Evolutionary conservation across 2,113 vertebrate species (phyloP), one percentile per base, ranked within the genome.

Genomic region (Hippocampus zosterae): DNA sequence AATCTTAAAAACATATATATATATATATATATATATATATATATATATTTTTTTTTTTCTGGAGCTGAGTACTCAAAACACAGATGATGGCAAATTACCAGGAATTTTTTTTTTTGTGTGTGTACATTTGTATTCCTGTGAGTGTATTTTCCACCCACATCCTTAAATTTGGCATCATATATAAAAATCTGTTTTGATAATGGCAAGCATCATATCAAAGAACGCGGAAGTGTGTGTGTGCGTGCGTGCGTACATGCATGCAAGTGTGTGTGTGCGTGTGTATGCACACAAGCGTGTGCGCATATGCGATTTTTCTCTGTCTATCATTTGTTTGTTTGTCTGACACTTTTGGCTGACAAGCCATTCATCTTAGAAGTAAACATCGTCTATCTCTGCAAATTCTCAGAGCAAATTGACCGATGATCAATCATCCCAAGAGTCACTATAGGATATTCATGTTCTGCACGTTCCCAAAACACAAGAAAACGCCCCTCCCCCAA

Each of bases 81-180:
- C 91, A 90, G 81, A 85, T 75, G 63, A 86, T 85, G 87, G 88
- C 88, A 91, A 89, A 90, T 91, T 91, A 89, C 87, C 90, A 91
- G 88, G 88, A 90, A 86, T 82, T 69, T 10, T 50, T 82, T 69
- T 10, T 50, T 63, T 74, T 71, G 78, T 77, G 15, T 55, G 44
- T 40, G 16, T 11, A 53, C 19, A 56, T 37, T 41, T 41, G 29
- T 55, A 55, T 68, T 68, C 33, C 29, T 53, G 27, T 53, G 29
- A 50, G 65, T 52, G 15, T 55, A 23, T 40, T 50, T 46, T 65
- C 63, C 42, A 46, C 41, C 41, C 42, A 25, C 63, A 57, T 50
- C 29, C 27, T 52, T 67, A 52, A 67, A 10, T 73, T 82, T 78
- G 65, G 5, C 27, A 52, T 53, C 40, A 27, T 60, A 60, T 40